These are phyloP conservation scores for Platerodrilus igneus DNA, from an alignment of 2,888 invertebrate genomes.

Conservation along the genomic window DNA sequence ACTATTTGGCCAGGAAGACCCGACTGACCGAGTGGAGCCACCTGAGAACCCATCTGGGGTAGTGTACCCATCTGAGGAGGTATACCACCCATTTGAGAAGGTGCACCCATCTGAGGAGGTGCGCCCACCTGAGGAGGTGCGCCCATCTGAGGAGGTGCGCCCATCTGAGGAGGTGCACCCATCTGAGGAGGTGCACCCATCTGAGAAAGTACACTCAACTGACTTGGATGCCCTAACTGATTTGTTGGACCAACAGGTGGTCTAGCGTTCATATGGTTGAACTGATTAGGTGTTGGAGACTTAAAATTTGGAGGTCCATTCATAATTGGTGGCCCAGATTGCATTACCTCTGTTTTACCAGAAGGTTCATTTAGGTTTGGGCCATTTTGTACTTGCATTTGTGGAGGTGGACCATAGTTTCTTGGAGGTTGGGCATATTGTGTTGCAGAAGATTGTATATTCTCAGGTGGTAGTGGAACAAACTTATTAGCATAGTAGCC, in stretches of 20 bases:
- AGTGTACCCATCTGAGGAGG: constrained; percentile 6
- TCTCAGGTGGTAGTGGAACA: constrained; percentile 39
- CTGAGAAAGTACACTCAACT: constrained; percentile 10
- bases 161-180: constrained; percentile 3
- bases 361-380: constrained; percentile 7
- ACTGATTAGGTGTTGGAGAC: constrained; percentile 4
- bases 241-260: no score
- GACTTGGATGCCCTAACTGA: constrained; percentile 7
- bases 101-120: background rate
- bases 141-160: background rate
- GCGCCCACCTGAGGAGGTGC: constrained; percentile 8
- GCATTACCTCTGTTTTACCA: no score
- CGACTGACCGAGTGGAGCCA: constrained; percentile 19
- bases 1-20: constrained; percentile 21
- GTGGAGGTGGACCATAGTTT: background rate
- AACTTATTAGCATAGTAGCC: constrained; percentile 38
- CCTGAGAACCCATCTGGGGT: constrained; percentile 13
- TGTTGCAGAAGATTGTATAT: constrained; percentile 4
- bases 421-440: constrained; percentile 1
- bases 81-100: background rate
- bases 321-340: constrained; percentile 7
- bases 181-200: background rate
- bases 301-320: constrained; percentile 11
- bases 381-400: constrained; percentile 7
- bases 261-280: no score